Base-by-base conservation (phyloP, 2,888 invertebrate species). In the Rotaria socialis region DNA sequence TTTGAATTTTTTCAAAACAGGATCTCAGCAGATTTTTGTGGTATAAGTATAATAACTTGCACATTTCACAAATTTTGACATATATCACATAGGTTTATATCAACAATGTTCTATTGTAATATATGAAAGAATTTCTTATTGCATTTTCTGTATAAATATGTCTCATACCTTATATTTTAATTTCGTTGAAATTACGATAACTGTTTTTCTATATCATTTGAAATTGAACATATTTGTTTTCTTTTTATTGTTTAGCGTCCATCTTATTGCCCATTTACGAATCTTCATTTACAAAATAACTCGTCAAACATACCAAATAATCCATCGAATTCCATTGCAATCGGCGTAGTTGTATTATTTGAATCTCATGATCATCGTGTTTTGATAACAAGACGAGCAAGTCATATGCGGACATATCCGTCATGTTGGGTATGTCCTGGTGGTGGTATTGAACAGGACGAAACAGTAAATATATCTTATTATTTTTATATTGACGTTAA, bases 391-490 rank as follows among this genome's bases (percentile, higher is more conserved):
- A 89, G 91, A 67, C 88, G 92, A 74, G 90, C 91, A 6, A 88
- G 88, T 27, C 90, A 90, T 86, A 89, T 92, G 88, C 87, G 91
- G 27, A 90, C 91, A 58, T 92, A 92, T 88, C 92, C 92, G 14
- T 90, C 90, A 16, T 89, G 91, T 10, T 92, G 92, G 92, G 92
- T 92, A 1, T 92, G 92, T 47, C 92, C 92, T 88, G 92, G 92
- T 85, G 92, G 92, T 7, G 91, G 91, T 87, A 87, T 91, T 58
- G 92, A 90, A 87, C 85, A 87, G 84, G 88, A 89, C 87, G 90
- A 90, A 88, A 88, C 89, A 35, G 89, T 90, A 88, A 88, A 89
- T 87, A 52, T 74, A 85, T 47, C 50, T 10, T 55, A 19, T 55
- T 55, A 5, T 22, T 55, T 35, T 27, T 19, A 35, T 67, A 19